A percentile compares a stretch with the other conserved stretches of the same genome.
Conservation (phyloP, 2,888 invertebrate genomes). For the Lasioglossum morio region DNA sequence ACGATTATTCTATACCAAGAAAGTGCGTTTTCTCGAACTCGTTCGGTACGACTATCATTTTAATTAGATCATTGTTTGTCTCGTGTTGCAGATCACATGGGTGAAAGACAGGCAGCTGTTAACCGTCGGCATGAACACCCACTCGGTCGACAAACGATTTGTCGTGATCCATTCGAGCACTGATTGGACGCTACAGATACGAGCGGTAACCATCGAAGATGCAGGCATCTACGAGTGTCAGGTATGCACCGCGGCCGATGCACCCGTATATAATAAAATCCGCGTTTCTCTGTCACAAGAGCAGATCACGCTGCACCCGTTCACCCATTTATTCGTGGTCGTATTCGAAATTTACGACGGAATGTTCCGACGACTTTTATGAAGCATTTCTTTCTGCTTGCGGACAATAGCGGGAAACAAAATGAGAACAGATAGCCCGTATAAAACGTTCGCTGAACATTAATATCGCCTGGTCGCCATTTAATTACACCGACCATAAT, state of each 20-base stretch:
- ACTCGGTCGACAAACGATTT: conserved; percentile 82
- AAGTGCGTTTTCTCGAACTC: too few relatives aligned
- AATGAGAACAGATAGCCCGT: not conserved
- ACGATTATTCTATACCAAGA: too few relatives aligned
- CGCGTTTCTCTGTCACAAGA: not conserved
- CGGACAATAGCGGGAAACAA: not conserved
- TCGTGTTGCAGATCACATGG: conserved; percentile 81
- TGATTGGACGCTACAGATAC: conserved; percentile 82
- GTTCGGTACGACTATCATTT: too few relatives aligned
- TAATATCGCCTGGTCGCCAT: not conserved
- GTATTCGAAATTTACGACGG: conserved; percentile 26
- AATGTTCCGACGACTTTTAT: conserved; percentile 20
- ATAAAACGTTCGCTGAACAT: not conserved
- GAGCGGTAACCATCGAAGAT: conserved; percentile 79
- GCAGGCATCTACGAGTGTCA: conserved; percentile 83
- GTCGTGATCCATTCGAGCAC: conserved; percentile 80
- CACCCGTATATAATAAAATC: conserved; percentile 11
- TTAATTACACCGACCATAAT: conserved; percentile 11
- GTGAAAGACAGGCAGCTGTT: conserved; percentile 81
- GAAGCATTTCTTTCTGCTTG: conserved; percentile 19
- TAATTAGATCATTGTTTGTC: not conserved
- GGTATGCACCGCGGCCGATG: conserved; percentile 66
- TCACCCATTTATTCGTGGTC: conserved; percentile 1
- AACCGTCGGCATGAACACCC: conserved; percentile 82
- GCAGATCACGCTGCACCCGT: not conserved